Base-by-base conservation (phyloP, 2,113 vertebrate genomes). In the Neotoma lepida region DNA sequence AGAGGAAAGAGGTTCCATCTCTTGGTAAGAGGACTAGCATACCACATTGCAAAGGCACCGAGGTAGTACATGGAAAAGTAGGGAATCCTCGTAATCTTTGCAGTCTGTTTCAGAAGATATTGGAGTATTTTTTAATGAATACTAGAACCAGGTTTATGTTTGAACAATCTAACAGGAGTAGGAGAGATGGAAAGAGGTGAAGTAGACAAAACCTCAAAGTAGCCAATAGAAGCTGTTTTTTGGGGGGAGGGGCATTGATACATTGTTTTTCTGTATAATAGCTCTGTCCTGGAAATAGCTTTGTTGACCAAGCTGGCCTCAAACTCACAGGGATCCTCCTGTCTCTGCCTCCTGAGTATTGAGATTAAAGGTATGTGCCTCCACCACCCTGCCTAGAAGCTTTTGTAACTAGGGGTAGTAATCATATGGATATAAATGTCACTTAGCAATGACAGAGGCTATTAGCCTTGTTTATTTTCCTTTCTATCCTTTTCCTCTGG, bases 41-140 rank as follows among this genome's bases (percentile, higher is more conserved):
- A 80, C 46, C 6, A 89, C 15, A 51, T n/a, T 22, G 28, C 35
- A 90, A 74, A 88, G 22, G 44, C 13, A 5, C 1, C 18, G 63
- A 6, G 24, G 13, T 82, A 77, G 14, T 49, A 91, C 17, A 44
- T 4, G 35, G 4, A 78, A 73, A 78, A 78, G 12, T 70, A 12
- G 41, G 73, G 7, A 89, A 74, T 17, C 56, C 18, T 81, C 9
- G 26, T 35, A 2, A 20, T 46, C 35, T 58, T 93, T 82, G 1
- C 30, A 88, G 44, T 61, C 24, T 90, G 49, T 33, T 58, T 4
- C 2, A 77, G 46, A 89, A 88, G 6, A 10, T 88, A 41, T 35
- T 90, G 66, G 76, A 88, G 74, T 76, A 6, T 80, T 94, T 92
- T 90, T 15, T 78, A 84, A 82, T 77, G 17, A 91, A 61, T 49